Base-by-base conservation (phyloP, 2,113 vertebrate genomes). In the Chiloscyllium plagiosum region DNA sequence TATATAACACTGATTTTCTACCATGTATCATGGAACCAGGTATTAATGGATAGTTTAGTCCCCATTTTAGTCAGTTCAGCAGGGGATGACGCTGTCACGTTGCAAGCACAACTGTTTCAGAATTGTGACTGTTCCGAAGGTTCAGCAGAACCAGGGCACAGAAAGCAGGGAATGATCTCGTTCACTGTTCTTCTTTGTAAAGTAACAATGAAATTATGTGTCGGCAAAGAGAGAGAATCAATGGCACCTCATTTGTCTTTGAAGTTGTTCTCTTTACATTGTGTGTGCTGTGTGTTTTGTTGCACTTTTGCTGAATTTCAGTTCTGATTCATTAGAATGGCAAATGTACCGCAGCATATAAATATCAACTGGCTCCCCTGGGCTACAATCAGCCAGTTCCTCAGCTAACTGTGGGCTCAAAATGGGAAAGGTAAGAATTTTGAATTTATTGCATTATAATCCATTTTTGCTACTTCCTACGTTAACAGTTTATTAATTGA, bases 401-500 rank as follows among this genome's bases (percentile, higher is more conserved):
- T 20, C 0, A 47, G 24, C 7, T 68, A n/a, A 94, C n/a, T 26
- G 92, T 70, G 22, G 19, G 37, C 17, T 42, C 85, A 94, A 37
- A 68, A 94, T 94, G 92, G 66, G 92, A 94, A 94, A 94, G 66
- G 92, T 22, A 94, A 94, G 92, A 10, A n/a, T 78, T n/a, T 78
- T 78, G 72, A 13, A 78, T 69, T n/a, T 13, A 15, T 78, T 78
- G 29, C 72, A 47, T 69, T 69, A 4, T 61, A 17, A 90, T 33
- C 1, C 29, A 13, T n/a, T 33, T 78, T 72, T 29, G 8, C 26
- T 72, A 72, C 8, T 78, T 78, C 72, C 13, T 78, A 3, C 10
- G 13, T n/a, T n/a, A 33, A n/a, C 33, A 0, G 3, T 78, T 78
- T n/a, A 13, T 10, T 33, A 78, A 13, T 78, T n/a, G 3, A 70